Conservation (phyloP, 2,888 invertebrate genomes). For the Agapetus fuscipes region DNA sequence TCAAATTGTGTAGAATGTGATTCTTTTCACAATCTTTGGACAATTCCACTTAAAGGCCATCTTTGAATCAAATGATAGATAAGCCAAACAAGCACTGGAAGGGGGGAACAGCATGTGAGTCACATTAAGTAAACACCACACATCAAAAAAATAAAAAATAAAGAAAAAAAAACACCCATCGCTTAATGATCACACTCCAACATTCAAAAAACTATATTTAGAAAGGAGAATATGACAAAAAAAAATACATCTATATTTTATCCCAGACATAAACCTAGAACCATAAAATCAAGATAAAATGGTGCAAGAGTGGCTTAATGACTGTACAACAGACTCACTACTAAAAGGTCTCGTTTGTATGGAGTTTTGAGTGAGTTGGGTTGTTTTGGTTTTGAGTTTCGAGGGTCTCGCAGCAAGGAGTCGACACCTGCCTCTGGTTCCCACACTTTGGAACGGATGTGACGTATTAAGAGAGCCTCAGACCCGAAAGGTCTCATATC, state of each 20-base stretch:
- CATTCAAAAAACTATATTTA: constrained; percentile 2
- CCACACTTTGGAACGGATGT: constrained; percentile 22
- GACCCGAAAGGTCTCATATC: not conserved
- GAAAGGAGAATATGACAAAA: not conserved
- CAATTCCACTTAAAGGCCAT: too few species aligned
- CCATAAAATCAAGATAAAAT: constrained; percentile 20
- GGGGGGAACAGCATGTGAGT: too few species aligned
- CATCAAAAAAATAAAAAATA: constrained; percentile 2
- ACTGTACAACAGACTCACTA: too few species aligned
- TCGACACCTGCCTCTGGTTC: constrained; percentile 22
- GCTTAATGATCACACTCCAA: constrained; percentile 2
- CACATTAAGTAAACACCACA: too few species aligned
- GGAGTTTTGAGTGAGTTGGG: not conserved
- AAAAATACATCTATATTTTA: constrained; percentile 5
- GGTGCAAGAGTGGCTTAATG: constrained; percentile 20
- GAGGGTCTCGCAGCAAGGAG: constrained; percentile 1
- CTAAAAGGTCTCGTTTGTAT: too few species aligned
- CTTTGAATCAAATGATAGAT: too few species aligned
- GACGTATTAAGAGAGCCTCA: constrained; percentile 19
- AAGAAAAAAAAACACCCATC: constrained; percentile 4
- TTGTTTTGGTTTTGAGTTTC: constrained; percentile 1
- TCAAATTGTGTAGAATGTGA: too few species aligned
- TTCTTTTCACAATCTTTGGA: too few species aligned
- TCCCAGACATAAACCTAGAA: constrained; percentile 15
- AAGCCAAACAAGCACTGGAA: too few species aligned